phyloP scores from a whole-genome alignment of 2,888 invertebrate species.

The Chloroclystis v-ata region DNA sequence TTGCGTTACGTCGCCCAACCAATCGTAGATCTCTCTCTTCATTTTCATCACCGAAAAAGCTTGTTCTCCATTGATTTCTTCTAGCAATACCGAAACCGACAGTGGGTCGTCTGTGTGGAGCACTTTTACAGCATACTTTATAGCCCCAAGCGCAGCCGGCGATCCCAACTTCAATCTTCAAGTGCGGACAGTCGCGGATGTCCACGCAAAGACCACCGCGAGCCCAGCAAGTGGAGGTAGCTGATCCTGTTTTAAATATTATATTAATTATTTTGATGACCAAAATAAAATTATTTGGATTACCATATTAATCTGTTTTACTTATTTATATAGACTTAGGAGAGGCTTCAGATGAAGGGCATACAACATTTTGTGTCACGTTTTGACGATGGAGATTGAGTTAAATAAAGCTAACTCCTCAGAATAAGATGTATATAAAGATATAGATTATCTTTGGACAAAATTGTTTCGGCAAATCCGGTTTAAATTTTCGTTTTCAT shows the following conservation, averaged over 20 bases:
- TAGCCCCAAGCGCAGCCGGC: constrained; percentile 41
- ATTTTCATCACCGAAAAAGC: not conserved
- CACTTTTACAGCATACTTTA: constrained; percentile 48
- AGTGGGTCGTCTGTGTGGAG: constrained; percentile 30
- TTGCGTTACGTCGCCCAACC: not conserved
- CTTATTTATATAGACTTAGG: too few species aligned
- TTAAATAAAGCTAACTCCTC: too few species aligned
- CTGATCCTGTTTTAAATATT: constrained; percentile 32
- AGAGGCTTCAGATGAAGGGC: too few species aligned
- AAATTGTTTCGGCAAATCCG: too few species aligned
- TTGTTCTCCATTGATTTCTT: constrained; percentile 5
- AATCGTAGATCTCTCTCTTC: not conserved
- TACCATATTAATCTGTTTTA: too few species aligned
- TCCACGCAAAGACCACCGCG: constrained; percentile 50
- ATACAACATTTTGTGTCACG: too few species aligned
- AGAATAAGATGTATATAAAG: too few species aligned
- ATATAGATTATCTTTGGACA: too few species aligned
- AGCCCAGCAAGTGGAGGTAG: constrained; percentile 50
- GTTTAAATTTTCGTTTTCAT: too few species aligned
- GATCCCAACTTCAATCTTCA: constrained; percentile 39
- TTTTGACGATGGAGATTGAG: too few species aligned
- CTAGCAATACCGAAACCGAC: constrained; percentile 23
- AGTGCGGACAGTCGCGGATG: constrained; percentile 35
- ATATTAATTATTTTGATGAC: too few species aligned
- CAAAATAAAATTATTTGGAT: too few species aligned